Percentiles rank a stretch among this genome's conserved stretches.
phyloP scores from a whole-genome alignment of 2,113 vertebrate species.

The Shinisaurus crocodilurus region DNA sequence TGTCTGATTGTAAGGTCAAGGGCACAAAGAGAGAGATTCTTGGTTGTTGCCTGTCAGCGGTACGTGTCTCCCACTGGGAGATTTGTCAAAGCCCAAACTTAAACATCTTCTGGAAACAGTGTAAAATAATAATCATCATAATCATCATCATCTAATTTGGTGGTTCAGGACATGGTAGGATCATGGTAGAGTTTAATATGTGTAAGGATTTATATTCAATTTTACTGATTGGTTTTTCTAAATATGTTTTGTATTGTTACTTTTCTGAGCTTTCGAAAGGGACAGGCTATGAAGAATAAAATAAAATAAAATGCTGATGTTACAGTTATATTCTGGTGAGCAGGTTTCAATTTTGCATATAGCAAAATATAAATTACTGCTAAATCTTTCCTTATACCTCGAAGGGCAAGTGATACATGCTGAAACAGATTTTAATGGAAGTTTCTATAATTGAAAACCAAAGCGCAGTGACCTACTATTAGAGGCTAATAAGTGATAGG shows the following conservation, averaged over 20 bases:
- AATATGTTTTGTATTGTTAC: not conserved
- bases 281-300: not conserved
- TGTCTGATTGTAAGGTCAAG: not conserved
- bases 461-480: conserved; percentile 58
- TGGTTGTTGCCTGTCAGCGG: not conserved
- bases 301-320: conserved; percentile 11
- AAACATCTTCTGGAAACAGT: not conserved
- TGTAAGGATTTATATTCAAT: not conserved
- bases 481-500: conserved; percentile 58
- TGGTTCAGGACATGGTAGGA: not conserved
- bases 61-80: not conserved
- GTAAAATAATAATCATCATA: not conserved
- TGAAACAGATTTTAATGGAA: conserved; percentile 56
- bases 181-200: not conserved
- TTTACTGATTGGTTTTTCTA: not conserved
- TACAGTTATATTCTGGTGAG: conserved; percentile 39
- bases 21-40: not conserved
- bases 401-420: conserved; percentile 61
- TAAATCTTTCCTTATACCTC: conserved; percentile 67
- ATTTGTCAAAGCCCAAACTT: not conserved
- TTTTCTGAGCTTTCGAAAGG: not conserved
- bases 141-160: not conserved
- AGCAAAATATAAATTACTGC: conserved; percentile 61
- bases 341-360: conserved; percentile 62
- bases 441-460: conserved; percentile 61